phyloP scores from a whole-genome alignment of 2,888 invertebrate species.

The Agelastica alni region DNA sequence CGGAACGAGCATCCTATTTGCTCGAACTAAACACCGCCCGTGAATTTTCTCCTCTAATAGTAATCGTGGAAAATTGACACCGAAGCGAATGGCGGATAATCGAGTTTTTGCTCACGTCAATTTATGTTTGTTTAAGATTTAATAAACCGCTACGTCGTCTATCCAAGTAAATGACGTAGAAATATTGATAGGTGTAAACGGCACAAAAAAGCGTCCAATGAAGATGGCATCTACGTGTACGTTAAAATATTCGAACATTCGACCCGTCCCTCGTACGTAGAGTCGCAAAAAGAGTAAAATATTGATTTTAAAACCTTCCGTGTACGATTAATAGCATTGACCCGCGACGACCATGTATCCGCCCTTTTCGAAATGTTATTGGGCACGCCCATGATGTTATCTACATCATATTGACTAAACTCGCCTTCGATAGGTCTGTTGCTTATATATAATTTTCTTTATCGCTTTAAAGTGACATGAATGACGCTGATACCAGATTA shows the following conservation, averaged over 20 bases:
- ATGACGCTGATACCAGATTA: conserved; percentile 12
- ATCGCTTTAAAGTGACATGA: conserved; percentile 14
- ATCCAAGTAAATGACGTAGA: no score
- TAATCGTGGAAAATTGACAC: conserved; percentile 12
- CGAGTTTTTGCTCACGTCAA: conserved; percentile 18
- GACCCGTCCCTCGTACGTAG: no score
- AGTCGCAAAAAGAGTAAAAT: no score
- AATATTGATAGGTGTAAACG: no score
- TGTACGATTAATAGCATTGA: conserved; percentile 18
- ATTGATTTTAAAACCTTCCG: no score
- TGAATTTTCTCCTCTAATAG: neutral
- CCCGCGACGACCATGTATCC: conserved; percentile 7
- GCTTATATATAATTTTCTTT: conserved; percentile 18
- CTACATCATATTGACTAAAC: conserved; percentile 13
- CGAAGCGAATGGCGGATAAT: conserved; percentile 8
- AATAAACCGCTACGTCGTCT: no score
- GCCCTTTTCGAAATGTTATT: conserved; percentile 11
- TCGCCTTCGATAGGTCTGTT: conserved; percentile 11
- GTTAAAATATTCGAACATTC: no score
- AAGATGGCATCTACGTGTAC: no score
- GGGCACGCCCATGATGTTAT: conserved; percentile 17
- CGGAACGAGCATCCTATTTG: neutral
- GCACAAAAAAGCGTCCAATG: no score
- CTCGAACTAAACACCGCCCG: neutral
- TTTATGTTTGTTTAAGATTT: no score